phyloP scores from a whole-genome alignment of 2,888 invertebrate genomes.

The Ormyrus rosae region DNA sequence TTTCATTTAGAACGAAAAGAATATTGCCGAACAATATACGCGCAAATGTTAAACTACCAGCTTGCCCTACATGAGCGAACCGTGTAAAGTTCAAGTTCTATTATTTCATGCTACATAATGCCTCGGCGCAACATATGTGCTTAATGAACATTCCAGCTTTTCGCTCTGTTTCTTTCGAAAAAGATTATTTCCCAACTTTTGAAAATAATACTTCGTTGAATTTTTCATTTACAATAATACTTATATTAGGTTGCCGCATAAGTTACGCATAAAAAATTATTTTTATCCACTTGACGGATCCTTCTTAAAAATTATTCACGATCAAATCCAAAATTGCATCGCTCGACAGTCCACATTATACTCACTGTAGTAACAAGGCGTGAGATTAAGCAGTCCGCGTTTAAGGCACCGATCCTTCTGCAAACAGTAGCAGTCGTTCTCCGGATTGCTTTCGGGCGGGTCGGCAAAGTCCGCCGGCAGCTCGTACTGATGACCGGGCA shows the following conservation, averaged over 20 bases:
- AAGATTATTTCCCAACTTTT: neutral
- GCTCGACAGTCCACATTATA: constrained; percentile 41
- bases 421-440: constrained; percentile 82
- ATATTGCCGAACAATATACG: too few relatives aligned
- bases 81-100: constrained; percentile 17
- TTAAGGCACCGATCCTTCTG: constrained; percentile 77
- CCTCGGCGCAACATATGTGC: neutral
- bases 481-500: constrained; percentile 80
- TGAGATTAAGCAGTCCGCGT: constrained; percentile 82
- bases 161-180: constrained; percentile 11
- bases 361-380: constrained; percentile 85
- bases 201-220: too few relatives aligned
- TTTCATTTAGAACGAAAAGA: too few relatives aligned
- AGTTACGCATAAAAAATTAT: too few relatives aligned
- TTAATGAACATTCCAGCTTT: neutral
- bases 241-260: too few relatives aligned
- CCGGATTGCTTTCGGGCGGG: constrained; percentile 77
- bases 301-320: neutral
- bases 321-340: neutral
- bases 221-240: too few relatives aligned
- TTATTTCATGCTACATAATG: neutral
- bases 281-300: neutral
- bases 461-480: constrained; percentile 81
- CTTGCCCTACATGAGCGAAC: neutral
- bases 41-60: neutral